These are phyloP conservation scores for Tenebrosternarchus preto DNA, from an alignment of 2,113 vertebrate species.

Conservation along the genomic window DNA sequence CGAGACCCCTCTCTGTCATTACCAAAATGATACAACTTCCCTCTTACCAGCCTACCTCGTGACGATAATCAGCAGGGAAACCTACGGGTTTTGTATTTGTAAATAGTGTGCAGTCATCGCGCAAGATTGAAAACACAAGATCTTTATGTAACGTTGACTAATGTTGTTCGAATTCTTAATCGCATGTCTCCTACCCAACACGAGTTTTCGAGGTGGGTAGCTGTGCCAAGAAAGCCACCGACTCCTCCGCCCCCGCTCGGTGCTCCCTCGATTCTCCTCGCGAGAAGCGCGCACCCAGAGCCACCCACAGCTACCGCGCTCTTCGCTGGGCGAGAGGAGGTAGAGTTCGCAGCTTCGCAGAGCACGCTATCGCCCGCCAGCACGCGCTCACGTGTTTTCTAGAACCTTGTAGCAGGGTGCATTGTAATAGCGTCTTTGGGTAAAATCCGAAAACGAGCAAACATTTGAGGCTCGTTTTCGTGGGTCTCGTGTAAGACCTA, in stretches of 20 bases:
- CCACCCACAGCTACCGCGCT: constrained; percentile 50
- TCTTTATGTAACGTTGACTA: constrained; percentile 34
- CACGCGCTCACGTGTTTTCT: too few relatives aligned
- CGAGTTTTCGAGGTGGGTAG: neutral
- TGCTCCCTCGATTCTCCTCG: constrained; percentile 33
- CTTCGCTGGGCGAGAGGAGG: neutral
- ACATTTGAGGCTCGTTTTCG: too few relatives aligned
- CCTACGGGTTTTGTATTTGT: constrained; percentile 55
- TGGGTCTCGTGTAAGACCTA: too few relatives aligned
- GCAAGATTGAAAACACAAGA: too few relatives aligned
- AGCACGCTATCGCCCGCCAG: too few relatives aligned
- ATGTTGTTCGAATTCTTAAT: too few relatives aligned
- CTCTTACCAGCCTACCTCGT: constrained; percentile 2
- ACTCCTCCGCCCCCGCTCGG: constrained; percentile 33
- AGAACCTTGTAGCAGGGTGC: too few relatives aligned
- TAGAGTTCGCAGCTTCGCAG: too few relatives aligned
- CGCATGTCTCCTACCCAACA: neutral
- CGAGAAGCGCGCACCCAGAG: constrained; percentile 9
- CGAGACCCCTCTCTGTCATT: too few relatives aligned
- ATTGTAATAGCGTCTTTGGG: too few relatives aligned
- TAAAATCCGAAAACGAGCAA: too few relatives aligned
- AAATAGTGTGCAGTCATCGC: constrained; percentile 53
- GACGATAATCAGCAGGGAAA: constrained; percentile 1
- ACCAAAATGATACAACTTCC: too few relatives aligned
- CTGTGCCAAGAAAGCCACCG: constrained; percentile 11